Conservation (phyloP, 2,113 vertebrate species). For the Pungitius pungitius region DNA sequence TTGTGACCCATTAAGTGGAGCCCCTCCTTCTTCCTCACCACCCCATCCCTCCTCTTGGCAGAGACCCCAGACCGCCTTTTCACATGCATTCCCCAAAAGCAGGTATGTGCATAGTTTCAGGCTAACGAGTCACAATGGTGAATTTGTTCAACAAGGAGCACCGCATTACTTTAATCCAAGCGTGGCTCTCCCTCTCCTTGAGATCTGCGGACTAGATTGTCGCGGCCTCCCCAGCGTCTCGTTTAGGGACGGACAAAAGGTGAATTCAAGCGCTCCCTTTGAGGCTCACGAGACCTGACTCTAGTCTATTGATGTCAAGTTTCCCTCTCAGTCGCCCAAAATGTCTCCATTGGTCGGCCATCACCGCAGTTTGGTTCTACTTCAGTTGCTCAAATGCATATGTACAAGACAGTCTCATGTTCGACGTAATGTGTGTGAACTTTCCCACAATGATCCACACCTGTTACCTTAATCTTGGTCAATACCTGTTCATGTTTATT, state of each 20-base stretch:
- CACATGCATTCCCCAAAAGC: constrained; percentile 73
- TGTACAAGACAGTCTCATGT: neutral
- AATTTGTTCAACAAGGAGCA: constrained; percentile 81
- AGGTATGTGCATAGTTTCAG: constrained; percentile 82
- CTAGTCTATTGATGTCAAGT: constrained; percentile 65
- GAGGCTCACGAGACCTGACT: constrained; percentile 73
- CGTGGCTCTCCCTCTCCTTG: constrained; percentile 73
- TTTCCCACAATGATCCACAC: constrained; percentile 21
- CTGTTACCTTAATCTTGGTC: constrained; percentile 19
- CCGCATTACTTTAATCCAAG: constrained; percentile 77
- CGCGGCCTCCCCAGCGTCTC: constrained; percentile 74
- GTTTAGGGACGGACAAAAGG: constrained; percentile 76
- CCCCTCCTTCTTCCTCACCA: constrained; percentile 77
- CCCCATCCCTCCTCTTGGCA: constrained; percentile 82
- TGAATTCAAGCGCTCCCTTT: constrained; percentile 76
- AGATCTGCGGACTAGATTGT: constrained; percentile 75
- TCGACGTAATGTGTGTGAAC: constrained; percentile 11
- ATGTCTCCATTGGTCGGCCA: constrained; percentile 60
- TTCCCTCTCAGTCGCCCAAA: constrained; percentile 48
- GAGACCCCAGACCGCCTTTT: constrained; percentile 76
- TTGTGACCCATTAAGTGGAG: constrained; percentile 93
- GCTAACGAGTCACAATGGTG: constrained; percentile 76
- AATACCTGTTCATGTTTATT: neutral
- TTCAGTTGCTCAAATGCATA: neutral
- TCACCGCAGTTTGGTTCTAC: constrained; percentile 4